These are phyloP conservation scores for Thaumetopoea pityocampa DNA, from an alignment of 1,140 invertebrate species.

Conservation along the genomic window DNA sequence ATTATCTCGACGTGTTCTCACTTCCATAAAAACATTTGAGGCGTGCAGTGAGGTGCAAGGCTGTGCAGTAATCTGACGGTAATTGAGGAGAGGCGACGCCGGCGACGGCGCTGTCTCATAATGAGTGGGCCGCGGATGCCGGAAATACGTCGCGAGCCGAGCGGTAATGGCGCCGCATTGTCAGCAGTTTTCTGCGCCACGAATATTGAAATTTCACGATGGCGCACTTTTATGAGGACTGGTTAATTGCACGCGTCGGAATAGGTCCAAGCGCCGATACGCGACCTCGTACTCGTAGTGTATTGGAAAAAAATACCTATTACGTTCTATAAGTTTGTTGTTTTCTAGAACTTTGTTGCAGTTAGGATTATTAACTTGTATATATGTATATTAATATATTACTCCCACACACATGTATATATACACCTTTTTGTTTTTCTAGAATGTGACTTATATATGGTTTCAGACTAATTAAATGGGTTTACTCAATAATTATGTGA, in stretches of 20 bases:
- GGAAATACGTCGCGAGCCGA: constrained; percentile 64
- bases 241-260: constrained; percentile 35
- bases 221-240: constrained; percentile 41
- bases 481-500: too few species aligned
- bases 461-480: too few species aligned
- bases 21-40: constrained; percentile 15
- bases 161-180: constrained; percentile 57
- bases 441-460: too few species aligned
- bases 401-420: too few species aligned
- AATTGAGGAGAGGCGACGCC: constrained; percentile 42
- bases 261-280: too few species aligned
- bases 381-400: too few species aligned
- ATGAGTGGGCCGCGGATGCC: constrained; percentile 60
- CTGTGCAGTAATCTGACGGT: constrained; percentile 39
- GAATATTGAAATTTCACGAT: constrained; percentile 64
- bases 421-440: too few species aligned
- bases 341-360: not conserved
- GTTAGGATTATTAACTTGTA: too few species aligned
- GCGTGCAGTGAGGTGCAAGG: constrained; percentile 12
- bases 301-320: too few species aligned
- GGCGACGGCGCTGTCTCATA: constrained; percentile 36
- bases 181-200: constrained; percentile 56
- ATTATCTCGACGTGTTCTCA: too few species aligned
- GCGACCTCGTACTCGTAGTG: too few species aligned
- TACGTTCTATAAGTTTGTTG: constrained; percentile 7